Percentiles rank a stretch among this genome's conserved stretches.
phyloP scores from a whole-genome alignment of 2,113 vertebrate species.

The Brevimyrus niger region DNA sequence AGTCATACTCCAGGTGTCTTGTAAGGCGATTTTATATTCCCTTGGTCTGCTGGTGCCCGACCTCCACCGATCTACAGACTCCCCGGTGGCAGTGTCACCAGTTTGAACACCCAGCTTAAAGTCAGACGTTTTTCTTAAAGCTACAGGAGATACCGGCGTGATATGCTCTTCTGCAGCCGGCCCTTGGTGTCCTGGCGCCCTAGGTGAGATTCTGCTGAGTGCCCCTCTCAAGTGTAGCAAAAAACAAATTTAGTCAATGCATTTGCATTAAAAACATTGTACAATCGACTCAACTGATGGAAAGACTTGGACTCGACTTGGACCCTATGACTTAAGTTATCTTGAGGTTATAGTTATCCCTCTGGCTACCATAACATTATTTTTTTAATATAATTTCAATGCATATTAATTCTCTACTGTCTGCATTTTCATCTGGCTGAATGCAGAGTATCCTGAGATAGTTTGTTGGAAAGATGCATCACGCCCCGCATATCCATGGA shows the following conservation, averaged over 20 bases:
- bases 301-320: too few relatives aligned
- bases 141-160: constrained; percentile 18
- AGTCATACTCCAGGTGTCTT: neutral
- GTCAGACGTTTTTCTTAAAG: constrained; percentile 34
- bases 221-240: neutral
- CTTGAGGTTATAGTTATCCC: too few relatives aligned
- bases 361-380: too few relatives aligned
- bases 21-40: neutral
- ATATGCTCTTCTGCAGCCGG: neutral
- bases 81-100: constrained; percentile 23
- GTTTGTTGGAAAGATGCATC: too few relatives aligned
- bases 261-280: neutral
- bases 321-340: too few relatives aligned
- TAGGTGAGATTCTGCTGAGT: neutral
- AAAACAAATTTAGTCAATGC: neutral
- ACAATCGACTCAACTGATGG: neutral
- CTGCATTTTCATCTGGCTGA: too few relatives aligned
- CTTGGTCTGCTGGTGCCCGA: constrained; percentile 11
- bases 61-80: constrained; percentile 24
- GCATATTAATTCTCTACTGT: too few relatives aligned
- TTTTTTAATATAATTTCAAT: too few relatives aligned
- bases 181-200: neutral
- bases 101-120: constrained; percentile 28
- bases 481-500: too few relatives aligned
- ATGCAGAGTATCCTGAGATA: too few relatives aligned